Evolutionary conservation across 2,797 vertebrate genomes (phyloP).

Genomic region (Sarcophilus harrisii): DNA sequence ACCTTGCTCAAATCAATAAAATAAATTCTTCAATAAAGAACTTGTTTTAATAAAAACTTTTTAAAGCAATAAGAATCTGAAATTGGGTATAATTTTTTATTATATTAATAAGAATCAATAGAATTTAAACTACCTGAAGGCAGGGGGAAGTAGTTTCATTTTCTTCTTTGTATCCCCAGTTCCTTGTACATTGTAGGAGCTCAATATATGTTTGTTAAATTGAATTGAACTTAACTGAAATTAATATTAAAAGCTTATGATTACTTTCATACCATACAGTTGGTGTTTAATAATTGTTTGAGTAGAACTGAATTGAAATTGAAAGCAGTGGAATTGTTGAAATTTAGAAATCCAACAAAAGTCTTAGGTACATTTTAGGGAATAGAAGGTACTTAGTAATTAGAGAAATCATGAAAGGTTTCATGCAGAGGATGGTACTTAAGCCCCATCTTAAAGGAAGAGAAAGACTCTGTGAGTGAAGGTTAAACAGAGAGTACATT

Average conservation of each 20-base stretch:
- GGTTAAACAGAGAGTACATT: neutral
- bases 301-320: neutral
- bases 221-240: neutral
- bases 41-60: constrained; percentile 28
- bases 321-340: neutral
- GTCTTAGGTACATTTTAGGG: neutral
- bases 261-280: neutral
- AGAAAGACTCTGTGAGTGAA: neutral
- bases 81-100: neutral
- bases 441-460: neutral
- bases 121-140: neutral
- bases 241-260: neutral
- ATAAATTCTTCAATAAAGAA: neutral
- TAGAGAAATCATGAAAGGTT: neutral
- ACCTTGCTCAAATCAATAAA: constrained; percentile 28
- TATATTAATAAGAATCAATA: neutral
- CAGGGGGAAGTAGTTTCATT: neutral
- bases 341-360: neutral
- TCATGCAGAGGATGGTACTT: neutral
- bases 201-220: neutral
- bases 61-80: constrained; percentile 40
- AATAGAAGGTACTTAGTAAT: neutral
- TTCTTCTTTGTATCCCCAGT: neutral
- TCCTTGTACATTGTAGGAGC: neutral
- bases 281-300: neutral